Evolutionary conservation across 2,888 invertebrate genomes (phyloP), one percentile per base, ranked within the genome.

Genomic region (Parnassius smintheus): DNA sequence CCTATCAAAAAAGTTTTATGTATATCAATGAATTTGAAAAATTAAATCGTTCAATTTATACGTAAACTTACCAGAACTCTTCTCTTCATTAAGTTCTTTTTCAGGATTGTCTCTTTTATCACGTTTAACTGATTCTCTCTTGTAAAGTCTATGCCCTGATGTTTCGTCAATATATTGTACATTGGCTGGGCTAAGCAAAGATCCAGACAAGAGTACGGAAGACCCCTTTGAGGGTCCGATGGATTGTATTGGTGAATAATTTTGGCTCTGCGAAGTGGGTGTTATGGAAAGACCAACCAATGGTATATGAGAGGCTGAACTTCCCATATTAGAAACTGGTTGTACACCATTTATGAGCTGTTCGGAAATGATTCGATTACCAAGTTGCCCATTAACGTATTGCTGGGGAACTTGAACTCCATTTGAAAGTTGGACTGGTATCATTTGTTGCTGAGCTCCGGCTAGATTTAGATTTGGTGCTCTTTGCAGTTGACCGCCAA

Each of bases 331-430:
- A 1, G 73, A 59, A 25, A 77, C 61, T 63, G 82, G 71, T 25
- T 78, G 89, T 7, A 84, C 76, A 65, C 80, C 83, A 48, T 22
- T 88, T 1, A 93, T 75, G 2, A 93, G 81, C 69, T 94, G 94
- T 69, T 94, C 93, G 0, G 94, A 92, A 3, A 94, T 88, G 25
- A 93, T 80, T 22, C 93, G 86, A 51, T 86, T 93, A 1, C 92
- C 92, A 54, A 95, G 92, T 78, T 95, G 95, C 0, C 95, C 95
- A 72, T 95, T 94, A 0, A 93, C 81, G 66, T 93, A 94, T 72
- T 93, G 93, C 59, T 93, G 92, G 67, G 92, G 92, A 52, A 90
- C 84, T 65, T 91, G 89, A 41, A 93, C 81, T 0, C 93, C 93
- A 60, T 91, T 92, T 0, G 90, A 78, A 1, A 88, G 69, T 66